These are phyloP conservation scores for Nibea coibor DNA, from an alignment of 2,113 vertebrate species.

Conservation along the genomic window DNA sequence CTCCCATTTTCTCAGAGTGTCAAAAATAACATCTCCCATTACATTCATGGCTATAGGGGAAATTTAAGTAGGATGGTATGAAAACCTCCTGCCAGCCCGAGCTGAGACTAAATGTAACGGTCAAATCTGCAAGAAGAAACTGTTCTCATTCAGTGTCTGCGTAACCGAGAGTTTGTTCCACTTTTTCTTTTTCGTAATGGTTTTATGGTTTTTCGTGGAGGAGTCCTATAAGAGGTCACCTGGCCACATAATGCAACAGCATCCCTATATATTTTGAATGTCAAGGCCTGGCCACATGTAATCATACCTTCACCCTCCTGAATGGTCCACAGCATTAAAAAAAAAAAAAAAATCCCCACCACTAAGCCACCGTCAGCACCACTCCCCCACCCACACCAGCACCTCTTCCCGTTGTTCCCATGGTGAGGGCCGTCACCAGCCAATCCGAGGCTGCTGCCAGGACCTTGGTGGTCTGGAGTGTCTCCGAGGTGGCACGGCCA, in stretches of 20 bases:
- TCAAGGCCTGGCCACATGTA: conserved; percentile 64
- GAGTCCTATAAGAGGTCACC: conserved; percentile 47
- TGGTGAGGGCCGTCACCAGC: conserved; percentile 57
- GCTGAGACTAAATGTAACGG: conserved; percentile 62
- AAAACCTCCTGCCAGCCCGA: conserved; percentile 68
- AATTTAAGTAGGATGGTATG: conserved; percentile 79
- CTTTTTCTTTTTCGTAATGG: conserved; percentile 21
- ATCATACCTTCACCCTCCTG: conserved; percentile 66
- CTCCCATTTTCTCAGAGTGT: conserved; percentile 71
- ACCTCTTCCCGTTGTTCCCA: conserved; percentile 70
- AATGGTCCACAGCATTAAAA: conserved; percentile 23
- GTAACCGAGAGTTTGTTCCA: conserved; percentile 28
- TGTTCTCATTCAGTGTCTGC: conserved; percentile 33
- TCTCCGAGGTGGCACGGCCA: conserved; percentile 80
- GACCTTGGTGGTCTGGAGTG: conserved; percentile 82
- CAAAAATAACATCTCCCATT: conserved; percentile 81
- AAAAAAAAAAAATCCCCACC: conserved; percentile 66
- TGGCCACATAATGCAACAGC: conserved; percentile 49
- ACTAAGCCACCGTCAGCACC: conserved; percentile 63
- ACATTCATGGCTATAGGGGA: conserved; percentile 74
- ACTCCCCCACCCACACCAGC: conserved; percentile 66
- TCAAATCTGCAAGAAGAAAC: conserved; percentile 56
- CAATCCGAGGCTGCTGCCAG: conserved; percentile 60
- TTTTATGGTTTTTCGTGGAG: conserved; percentile 25
- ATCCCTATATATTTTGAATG: conserved; percentile 61